Conservation (phyloP, 1,140 invertebrate species). For the Apis florea region DNA sequence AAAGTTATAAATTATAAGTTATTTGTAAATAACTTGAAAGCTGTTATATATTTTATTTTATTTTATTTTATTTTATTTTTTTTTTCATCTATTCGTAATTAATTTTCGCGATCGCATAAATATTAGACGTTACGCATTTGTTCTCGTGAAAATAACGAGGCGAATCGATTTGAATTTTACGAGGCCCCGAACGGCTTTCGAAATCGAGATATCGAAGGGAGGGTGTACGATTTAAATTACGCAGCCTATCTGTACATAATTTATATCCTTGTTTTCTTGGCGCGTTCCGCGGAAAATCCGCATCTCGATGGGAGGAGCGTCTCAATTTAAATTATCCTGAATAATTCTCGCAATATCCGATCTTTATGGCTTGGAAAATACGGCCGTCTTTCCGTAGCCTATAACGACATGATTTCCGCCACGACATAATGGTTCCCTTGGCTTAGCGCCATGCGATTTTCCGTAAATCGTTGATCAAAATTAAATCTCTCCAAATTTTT, state of each 20-base stretch:
- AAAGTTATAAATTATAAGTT: too few species aligned
- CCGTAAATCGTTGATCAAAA: constrained; percentile 4
- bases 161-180: constrained; percentile 78
- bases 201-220: constrained; percentile 69
- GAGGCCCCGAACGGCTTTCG: constrained; percentile 61
- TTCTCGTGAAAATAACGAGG: constrained; percentile 54
- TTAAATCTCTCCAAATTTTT: not conserved
- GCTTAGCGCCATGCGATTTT: constrained; percentile 27
- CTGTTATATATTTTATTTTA: too few species aligned
- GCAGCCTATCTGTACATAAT: constrained; percentile 78
- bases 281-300: constrained; percentile 55
- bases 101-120: constrained; percentile 4
- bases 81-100: not conserved
- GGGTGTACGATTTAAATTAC: constrained; percentile 77
- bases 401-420: constrained; percentile 65
- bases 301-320: constrained; percentile 32
- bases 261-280: constrained; percentile 78
- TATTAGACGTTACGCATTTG: not conserved
- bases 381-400: constrained; percentile 61
- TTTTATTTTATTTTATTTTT: too few species aligned
- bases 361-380: constrained; percentile 79
- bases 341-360: constrained; percentile 79
- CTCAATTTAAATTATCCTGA: constrained; percentile 80
- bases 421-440: constrained; percentile 71
- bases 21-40: too few species aligned